Conservation (phyloP, 2,113 vertebrate species). For the Arvicanthis niloticus region DNA sequence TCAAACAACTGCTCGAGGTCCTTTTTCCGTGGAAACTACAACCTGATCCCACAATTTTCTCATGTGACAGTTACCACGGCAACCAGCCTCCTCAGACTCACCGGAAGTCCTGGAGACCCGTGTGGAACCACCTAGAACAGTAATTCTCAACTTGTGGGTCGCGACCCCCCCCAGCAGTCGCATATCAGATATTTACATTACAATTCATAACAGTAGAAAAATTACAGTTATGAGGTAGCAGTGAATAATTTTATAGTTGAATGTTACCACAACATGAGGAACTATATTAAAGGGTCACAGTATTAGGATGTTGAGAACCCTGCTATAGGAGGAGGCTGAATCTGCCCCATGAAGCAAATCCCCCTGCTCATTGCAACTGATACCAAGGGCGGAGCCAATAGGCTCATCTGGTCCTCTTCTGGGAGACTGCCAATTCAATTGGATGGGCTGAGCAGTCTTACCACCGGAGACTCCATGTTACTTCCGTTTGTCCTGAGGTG, state of each 20-base stretch:
- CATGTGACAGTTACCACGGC: slow-evolving; percentile 79
- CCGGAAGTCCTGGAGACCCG: slow-evolving; percentile 79
- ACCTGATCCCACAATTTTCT: slow-evolving; percentile 82
- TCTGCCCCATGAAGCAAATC: background rate
- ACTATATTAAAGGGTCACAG: background rate
- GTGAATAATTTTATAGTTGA: background rate
- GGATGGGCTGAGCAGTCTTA: background rate
- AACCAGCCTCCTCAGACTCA: slow-evolving; percentile 73
- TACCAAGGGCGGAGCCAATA: background rate
- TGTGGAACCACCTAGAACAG: background rate
- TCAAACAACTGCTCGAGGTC: background rate
- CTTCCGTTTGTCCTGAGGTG: background rate
- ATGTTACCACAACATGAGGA: background rate
- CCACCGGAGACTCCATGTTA: background rate
- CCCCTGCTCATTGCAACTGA: rapidly evolving
- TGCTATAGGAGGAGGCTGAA: background rate
- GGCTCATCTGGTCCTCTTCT: background rate
- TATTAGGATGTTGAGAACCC: background rate
- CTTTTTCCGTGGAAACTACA: slow-evolving; percentile 76
- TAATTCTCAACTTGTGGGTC: background rate
- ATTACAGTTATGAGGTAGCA: background rate
- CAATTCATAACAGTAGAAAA: background rate
- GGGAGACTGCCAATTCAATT: background rate
- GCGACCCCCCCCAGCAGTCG: too few relatives aligned
- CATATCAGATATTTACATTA: background rate